These are phyloP conservation scores for Cheilosia grossa DNA, from an alignment of 2,888 invertebrate species.

Conservation along the genomic window DNA sequence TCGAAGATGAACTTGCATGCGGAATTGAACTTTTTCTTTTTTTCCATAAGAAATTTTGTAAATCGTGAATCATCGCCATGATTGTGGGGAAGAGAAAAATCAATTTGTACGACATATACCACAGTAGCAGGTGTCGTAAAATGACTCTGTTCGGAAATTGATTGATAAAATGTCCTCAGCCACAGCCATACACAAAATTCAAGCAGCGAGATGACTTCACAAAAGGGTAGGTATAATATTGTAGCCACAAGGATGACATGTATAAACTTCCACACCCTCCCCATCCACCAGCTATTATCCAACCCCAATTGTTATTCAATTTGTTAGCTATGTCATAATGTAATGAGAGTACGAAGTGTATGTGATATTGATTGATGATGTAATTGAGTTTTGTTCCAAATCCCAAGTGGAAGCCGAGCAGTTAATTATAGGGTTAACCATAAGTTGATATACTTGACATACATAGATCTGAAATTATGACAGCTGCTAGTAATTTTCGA, in stretches of 20 bases:
- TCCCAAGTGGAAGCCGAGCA: conserved; percentile 40
- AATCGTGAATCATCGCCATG: background rate
- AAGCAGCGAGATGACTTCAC: background rate
- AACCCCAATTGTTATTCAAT: conserved; percentile 55
- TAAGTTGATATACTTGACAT: conserved; percentile 41
- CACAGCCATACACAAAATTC: background rate
- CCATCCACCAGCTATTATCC: conserved; percentile 14
- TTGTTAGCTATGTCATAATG: conserved; percentile 44
- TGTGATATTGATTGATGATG: conserved; percentile 57
- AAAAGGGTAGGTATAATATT: background rate
- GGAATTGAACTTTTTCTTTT: background rate
- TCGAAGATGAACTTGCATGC: background rate
- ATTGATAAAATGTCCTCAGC: conserved; percentile 21
- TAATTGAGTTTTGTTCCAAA: background rate
- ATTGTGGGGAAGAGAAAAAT: conserved; percentile 2
- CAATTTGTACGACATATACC: background rate
- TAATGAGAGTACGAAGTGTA: conserved; percentile 12
- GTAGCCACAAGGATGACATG: conserved; percentile 2
- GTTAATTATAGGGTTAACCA: conserved; percentile 54
- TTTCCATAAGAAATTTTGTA: background rate
- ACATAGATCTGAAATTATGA: conserved; percentile 46
- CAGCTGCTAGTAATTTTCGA: conserved; percentile 45
- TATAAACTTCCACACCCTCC: conserved; percentile 7
- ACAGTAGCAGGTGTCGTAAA: conserved; percentile 4
- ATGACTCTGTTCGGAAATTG: background rate